Evolutionary conservation across 2,888 invertebrate species (phyloP), one percentile per base, ranked within the genome.

Genomic region (Phortica okadai): DNA sequence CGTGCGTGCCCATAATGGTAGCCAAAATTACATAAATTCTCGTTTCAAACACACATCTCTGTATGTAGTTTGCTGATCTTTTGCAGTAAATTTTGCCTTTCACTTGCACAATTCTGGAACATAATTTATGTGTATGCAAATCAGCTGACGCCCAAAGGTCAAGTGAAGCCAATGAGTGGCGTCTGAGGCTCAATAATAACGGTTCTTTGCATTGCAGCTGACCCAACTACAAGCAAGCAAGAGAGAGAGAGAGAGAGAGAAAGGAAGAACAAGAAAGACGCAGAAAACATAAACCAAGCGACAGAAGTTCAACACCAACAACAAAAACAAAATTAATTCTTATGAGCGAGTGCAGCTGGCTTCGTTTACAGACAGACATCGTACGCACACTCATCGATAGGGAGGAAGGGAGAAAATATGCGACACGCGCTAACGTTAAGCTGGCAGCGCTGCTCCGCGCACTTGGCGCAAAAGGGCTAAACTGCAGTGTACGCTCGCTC

Each of bases 221-320:
- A 66, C 66, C 11, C 66, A n/a, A 21, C 41, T 33, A 1, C 33
- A 33, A 33, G 21, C 21, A 21, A 21, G 21, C 21, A 21, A 21
- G 21, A 21, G 33, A 33, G 4, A 33, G 33, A 33, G 33, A 33
- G 33, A 33, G 33, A 33, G 62, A 69, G 74, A 64, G 70, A 74
- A 75, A 67, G 21, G 74, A 78, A 77, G 79, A 77, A 82, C 74
- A 78, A 83, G 76, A 78, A 78, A 75, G 70, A 67, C 21, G 58
- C 70, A 78, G 79, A 72, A 76, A 79, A 78, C 74, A 66, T 11
- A 10, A 6, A 41, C 21, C 8, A 66, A 66, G 33, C 41, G 10
- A 41, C 33, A 33, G 1, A 33, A 33, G 33, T 33, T 33, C 10
- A 56, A 8, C 56, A 59, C 25, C 58, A 58, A 58, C 58, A 21